Percentiles rank a stretch among this genome's conserved stretches.
phyloP scores from a whole-genome alignment of 2,888 invertebrate genomes.

The Daptonema setosum region DNA sequence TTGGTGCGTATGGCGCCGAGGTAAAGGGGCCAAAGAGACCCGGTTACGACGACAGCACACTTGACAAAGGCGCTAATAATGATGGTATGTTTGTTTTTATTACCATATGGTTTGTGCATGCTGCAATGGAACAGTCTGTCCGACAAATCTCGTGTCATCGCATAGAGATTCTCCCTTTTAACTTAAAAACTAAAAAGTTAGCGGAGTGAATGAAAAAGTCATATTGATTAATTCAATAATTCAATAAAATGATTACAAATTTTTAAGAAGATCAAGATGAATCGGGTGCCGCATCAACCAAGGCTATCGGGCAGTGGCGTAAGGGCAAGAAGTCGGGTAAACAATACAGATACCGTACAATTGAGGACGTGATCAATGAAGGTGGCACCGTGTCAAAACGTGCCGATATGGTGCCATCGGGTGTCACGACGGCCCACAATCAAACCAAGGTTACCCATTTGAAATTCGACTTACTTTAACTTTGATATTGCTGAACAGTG shows the following conservation, averaged over 20 bases:
- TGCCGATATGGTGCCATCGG: background rate
- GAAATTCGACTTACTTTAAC: too few relatives aligned
- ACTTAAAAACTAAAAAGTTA: too few relatives aligned
- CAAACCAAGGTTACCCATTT: too few relatives aligned
- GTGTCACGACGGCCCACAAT: too few relatives aligned
- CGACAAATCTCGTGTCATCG: background rate
- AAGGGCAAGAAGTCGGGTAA: conserved; percentile 19
- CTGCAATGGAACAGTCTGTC: conserved; percentile 34
- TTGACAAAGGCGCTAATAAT: conserved; percentile 8
- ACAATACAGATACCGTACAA: conserved; percentile 31
- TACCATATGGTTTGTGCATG: conserved; percentile 19
- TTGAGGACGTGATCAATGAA: conserved; percentile 31
- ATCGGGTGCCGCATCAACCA: background rate
- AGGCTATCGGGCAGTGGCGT: background rate
- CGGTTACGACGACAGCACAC: conserved; percentile 16
- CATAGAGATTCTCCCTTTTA: too few relatives aligned
- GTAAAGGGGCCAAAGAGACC: conserved; percentile 20
- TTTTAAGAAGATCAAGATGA: too few relatives aligned
- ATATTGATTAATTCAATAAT: too few relatives aligned
- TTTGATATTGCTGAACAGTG: too few relatives aligned
- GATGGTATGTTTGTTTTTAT: conserved; percentile 2
- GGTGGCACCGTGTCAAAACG: conserved; percentile 16
- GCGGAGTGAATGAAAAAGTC: too few relatives aligned
- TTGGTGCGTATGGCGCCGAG: conserved; percentile 37
- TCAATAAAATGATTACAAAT: too few relatives aligned